Base-by-base conservation (phyloP, 2,888 invertebrate genomes). In the Polyommatus icarus region DNA sequence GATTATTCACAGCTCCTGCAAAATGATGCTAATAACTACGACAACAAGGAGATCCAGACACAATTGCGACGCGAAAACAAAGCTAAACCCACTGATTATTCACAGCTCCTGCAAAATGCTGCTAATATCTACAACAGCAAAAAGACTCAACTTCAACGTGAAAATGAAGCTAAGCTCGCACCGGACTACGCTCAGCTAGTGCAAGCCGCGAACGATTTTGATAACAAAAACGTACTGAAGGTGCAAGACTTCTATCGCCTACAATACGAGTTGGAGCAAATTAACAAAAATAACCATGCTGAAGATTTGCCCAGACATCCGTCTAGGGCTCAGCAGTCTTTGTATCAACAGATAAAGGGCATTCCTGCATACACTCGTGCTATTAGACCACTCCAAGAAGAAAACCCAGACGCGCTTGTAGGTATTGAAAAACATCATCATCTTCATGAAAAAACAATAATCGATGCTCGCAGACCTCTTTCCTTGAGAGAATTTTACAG, bases 261-360 rank as follows among this genome's bases (percentile, higher is more conserved):
- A 8, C 50, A 75, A 75, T 29, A 75, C 4, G 75, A 75, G 6
- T 54, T 75, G 29, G 75, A 54, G 29, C 75, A 75, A 50, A 29
- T 67, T 0, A 72, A 72, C 32, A 67, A 67, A 67, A 67, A 67
- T 5, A 67, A 67, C 18, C 67, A 15, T 15, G 67, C 67, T 5
- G 32, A 29, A 29, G 29, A 0, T 18, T 32, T 67, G 15, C 6
- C 29, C 15, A 67, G 24, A 67, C 29, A 12, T 24, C 15, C 12
- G 29, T 67, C 24, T 29, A 67, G 29, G 24, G 15, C 67, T 15
- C 29, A 67, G 15, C 67, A 67, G 67, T 29, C 67, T 12, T 67
- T 29, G 6, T 67, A 29, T 29, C 67, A 67, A 32, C 29, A 32
- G 15, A 0, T 67, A 6, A 67, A 67, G 5, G 15, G 4, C 0